Conservation (phyloP, 2,113 vertebrate genomes). For the Malurus cyaneus region DNA sequence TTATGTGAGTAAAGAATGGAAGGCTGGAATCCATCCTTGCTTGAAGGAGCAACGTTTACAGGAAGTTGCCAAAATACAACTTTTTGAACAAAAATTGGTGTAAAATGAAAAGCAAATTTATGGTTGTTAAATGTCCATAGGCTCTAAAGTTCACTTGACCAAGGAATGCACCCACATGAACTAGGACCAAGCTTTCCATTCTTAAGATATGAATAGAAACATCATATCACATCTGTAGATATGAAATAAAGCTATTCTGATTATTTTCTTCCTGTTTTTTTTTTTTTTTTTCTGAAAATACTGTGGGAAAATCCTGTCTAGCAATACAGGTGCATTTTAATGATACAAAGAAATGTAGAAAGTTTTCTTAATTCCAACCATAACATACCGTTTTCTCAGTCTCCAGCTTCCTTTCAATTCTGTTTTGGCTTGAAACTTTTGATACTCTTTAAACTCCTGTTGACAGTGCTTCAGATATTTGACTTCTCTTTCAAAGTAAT, state of each 20-base stretch:
- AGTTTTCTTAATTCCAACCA: not conserved
- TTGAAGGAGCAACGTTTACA: not conserved
- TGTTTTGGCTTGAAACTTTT: constrained; percentile 62
- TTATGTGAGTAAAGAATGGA: not conserved
- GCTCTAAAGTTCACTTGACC: not conserved
- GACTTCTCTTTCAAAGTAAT: constrained; percentile 84
- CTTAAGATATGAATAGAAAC: not conserved
- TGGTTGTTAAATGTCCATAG: not conserved
- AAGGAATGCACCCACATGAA: not conserved
- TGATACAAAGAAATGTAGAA: not conserved
- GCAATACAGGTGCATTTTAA: not conserved
- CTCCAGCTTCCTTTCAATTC: constrained; percentile 58
- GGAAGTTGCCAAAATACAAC: not conserved
- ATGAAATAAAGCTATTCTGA: not conserved
- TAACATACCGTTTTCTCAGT: constrained; percentile 72
- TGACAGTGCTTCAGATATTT: constrained; percentile 76
- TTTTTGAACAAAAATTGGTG: not conserved
- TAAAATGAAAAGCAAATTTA: not conserved
- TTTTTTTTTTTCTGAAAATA: not conserved
- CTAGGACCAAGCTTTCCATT: not conserved
- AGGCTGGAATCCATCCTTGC: not conserved
- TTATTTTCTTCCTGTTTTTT: not conserved
- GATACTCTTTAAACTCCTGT: constrained; percentile 37
- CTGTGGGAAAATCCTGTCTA: not conserved
- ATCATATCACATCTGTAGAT: not conserved